Base-by-base conservation (phyloP, 1,140 invertebrate species). In the Lerema accius region DNA sequence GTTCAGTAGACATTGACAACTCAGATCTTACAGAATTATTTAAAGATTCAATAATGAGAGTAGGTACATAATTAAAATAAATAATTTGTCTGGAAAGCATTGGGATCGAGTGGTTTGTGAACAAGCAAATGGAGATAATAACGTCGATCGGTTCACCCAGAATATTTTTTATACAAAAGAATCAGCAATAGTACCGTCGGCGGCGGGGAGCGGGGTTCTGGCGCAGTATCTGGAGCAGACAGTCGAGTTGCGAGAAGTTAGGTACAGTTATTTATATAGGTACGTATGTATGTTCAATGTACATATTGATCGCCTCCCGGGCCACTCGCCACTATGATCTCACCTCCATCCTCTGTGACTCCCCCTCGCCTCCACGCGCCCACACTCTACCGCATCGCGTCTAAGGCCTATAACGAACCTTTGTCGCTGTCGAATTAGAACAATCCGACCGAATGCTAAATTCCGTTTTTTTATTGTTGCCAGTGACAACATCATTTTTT, bases 261-360 rank as follows among this genome's bases (percentile, higher is more conserved):
- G 86, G 79, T 83, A 84, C 78, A 74, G 78, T 86, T 85, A 83
- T 86, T 82, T 86, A 84, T 78, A 81, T 84, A 80, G 78, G 77
- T 89, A 89, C 82, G 78, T 85, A 86, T 87, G 82, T 89, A 89
- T 83, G 84, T 82, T 87, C 82, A 89, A 88, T 89, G 86, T 89
- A 88, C 87, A 90, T 90, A 90, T 90, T 85, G 87, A 90, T 90
- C 87, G 87, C 79, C 84, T 86, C 84, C 86, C 80, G 73, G 80
- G 82, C 81, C 84, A 85, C 86, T 87, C 86, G 83, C 86, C 86
- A 87, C 84, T 90, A 88, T 90, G 85, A 88, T 88, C 86, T 86
- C 86, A 89, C 86, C 86, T 88, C 84, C 83, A 85, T 85, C 82
- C 85, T 80, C 80, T 81, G 79, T 80, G 78, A 80, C 79, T 73